Evolutionary conservation across 2,797 vertebrate species (phyloP), one percentile per base, ranked within the genome.

Genomic region (Lutjanus campechanus): DNA sequence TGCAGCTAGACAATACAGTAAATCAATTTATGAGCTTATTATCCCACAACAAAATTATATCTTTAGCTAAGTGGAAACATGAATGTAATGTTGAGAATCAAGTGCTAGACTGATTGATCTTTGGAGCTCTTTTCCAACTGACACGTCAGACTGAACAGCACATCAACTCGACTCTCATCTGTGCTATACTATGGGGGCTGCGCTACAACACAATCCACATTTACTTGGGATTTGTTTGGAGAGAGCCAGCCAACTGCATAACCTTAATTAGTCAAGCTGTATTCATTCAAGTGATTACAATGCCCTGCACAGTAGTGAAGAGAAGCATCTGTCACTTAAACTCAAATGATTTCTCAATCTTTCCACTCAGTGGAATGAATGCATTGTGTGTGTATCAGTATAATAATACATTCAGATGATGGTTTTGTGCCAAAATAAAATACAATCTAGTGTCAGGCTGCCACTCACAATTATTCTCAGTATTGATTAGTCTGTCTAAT

Each of bases 201-300:
- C 12, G 76, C 77, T 85, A 62, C 83, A 87, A 74, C 87, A 85
- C 76, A 81, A 91, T 92, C 82, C 85, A 82, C 91, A 82, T 87
- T 36, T 88, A 80, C 88, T 69, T 71, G 60, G 88, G 87, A 85
- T 91, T 92, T 93, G 92, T 92, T 92, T 93, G 81, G 91, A 88
- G 84, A 90, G 80, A 92, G 77, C 81, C 90, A 93, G 92, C 89
- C 93, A 92, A 91, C 88, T 92, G 91, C 89, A 91, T 87, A 91
- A 93, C 89, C 91, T 92, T 93, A 92, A 94, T 94, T 93, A 94
- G 91, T 91, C 89, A 89, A 94, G 92, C 92, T 92, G 91, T 92
- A 92, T 89, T 90, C 93, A 92, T 88, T 93, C 84, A 87, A 89
- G 92, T 92, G 93, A 93, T 94, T 88, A 91, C 92, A 91, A 91